A percentile compares a stretch with the other conserved stretches of the same genome.
Conservation (phyloP, 2,113 vertebrate genomes). For the Sterrhoptilus dennistouni region DNA sequence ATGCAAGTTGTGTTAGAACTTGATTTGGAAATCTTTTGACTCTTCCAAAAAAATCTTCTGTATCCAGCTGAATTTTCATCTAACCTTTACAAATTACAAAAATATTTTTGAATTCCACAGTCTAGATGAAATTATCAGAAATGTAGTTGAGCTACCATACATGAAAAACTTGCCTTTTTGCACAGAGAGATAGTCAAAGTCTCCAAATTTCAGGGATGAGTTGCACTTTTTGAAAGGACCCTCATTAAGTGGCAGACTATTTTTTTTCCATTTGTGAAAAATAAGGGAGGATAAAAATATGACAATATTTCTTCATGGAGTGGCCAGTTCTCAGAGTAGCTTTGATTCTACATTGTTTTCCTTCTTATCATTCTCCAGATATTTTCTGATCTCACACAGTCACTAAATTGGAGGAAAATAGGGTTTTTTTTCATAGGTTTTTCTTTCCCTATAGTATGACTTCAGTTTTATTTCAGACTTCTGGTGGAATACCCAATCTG, state of each 20-base stretch:
- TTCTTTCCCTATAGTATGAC: neutral
- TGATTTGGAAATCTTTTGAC: neutral
- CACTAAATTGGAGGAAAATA: neutral
- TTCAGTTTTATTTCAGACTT: neutral
- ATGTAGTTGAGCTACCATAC: fast-evolving
- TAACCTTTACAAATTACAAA: neutral
- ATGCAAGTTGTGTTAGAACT: neutral
- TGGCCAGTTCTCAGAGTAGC: neutral
- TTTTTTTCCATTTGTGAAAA: neutral
- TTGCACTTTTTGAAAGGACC: neutral
- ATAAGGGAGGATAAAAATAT: fast-evolving
- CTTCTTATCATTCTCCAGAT: neutral
- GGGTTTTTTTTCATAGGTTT: neutral
- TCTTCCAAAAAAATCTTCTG: neutral
- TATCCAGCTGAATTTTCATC: neutral
- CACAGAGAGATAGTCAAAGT: neutral
- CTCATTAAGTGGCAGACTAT: neutral
- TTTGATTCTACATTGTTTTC: neutral
- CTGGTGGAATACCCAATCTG: neutral
- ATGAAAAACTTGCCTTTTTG: fast-evolving
- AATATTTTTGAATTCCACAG: neutral
- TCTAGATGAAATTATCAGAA: neutral
- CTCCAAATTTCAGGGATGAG: neutral
- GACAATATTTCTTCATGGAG: neutral
- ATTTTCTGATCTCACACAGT: neutral